Percentiles rank a stretch among this genome's conserved stretches.
These are phyloP conservation scores for Pogoniulus pusillus DNA, from an alignment of 2,797 vertebrate genomes.

Conservation along the genomic window DNA sequence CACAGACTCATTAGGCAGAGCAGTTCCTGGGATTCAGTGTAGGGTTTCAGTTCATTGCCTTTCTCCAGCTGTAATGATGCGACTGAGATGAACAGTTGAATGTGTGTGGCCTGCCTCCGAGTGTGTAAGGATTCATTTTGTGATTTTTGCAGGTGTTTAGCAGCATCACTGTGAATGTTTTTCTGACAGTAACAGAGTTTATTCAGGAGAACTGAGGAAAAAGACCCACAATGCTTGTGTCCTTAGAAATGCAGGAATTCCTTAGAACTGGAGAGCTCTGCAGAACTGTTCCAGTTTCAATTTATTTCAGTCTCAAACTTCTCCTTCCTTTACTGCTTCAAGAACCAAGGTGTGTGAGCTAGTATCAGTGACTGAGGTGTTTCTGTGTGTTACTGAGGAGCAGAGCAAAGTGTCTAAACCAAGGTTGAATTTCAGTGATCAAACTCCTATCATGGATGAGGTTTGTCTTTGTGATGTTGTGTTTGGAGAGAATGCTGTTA, in stretches of 20 bases:
- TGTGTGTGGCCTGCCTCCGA: fast-evolving
- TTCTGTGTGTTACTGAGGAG: background rate
- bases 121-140: background rate
- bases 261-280: background rate
- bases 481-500: background rate
- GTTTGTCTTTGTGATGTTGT: background rate
- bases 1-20: background rate
- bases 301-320: background rate
- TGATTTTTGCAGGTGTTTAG: background rate
- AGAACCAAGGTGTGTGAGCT: background rate
- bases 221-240: background rate
- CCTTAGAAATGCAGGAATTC: background rate
- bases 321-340: background rate
- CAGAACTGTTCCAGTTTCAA: background rate
- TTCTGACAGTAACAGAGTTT: background rate
- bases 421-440: background rate
- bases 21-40: background rate
- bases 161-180: background rate
- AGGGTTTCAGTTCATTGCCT: background rate
- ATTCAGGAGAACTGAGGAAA: background rate
- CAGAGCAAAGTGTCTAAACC: background rate
- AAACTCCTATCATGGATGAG: background rate
- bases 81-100: background rate
- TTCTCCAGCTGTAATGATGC: background rate
- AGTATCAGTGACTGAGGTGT: background rate